These are phyloP conservation scores for Argynnis bischoffii DNA, from an alignment of 2,888 invertebrate species.

Conservation along the genomic window DNA sequence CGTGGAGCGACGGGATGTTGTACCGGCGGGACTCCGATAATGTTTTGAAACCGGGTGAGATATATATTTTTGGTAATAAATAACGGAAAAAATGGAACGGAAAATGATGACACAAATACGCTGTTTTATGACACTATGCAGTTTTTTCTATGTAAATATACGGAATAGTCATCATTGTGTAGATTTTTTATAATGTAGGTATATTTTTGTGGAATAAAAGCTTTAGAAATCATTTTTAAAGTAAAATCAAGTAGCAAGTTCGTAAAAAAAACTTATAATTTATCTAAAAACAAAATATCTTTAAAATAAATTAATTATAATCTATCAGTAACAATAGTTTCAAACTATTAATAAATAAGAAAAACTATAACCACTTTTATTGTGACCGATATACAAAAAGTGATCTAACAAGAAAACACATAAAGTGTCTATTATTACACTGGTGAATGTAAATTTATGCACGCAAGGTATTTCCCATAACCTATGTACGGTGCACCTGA, in stretches of 20 bases:
- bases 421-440: conserved; percentile 9
- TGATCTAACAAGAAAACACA: background rate
- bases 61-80: conserved; percentile 39
- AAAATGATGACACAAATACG: conserved; percentile 20
- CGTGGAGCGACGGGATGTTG: conserved; percentile 68
- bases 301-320: no score
- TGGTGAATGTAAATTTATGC: conserved; percentile 27
- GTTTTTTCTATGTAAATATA: conserved; percentile 11
- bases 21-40: conserved; percentile 72
- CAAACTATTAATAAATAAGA: no score
- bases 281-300: no score
- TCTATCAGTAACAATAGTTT: no score
- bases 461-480: conserved; percentile 28
- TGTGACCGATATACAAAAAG: background rate
- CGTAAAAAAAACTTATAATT: no score
- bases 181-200: background rate
- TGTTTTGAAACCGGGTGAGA: conserved; percentile 73
- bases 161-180: background rate
- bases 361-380: no score
- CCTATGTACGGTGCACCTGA: conserved; percentile 24
- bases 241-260: no score
- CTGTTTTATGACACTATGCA: conserved; percentile 29
- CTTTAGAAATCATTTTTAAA: background rate
- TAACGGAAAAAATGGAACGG: conserved; percentile 26
- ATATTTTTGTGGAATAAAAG: conserved; percentile 1